These are phyloP conservation scores for Meloidogyne hapla DNA, from an alignment of 1,140 invertebrate genomes.

Conservation along the genomic window DNA sequence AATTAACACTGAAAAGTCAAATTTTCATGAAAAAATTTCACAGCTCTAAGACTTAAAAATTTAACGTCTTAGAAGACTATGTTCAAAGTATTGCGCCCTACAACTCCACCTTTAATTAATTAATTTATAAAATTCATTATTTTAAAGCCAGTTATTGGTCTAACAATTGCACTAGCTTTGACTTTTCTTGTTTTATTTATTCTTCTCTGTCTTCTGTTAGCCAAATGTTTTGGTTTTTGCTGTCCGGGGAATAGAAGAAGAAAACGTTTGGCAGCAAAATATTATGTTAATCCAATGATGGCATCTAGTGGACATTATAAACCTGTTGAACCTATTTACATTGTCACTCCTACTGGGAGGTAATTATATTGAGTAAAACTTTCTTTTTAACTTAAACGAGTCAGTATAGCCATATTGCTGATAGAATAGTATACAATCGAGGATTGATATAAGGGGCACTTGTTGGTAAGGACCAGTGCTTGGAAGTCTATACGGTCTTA, in stretches of 20 bases:
- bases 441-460: too few species aligned
- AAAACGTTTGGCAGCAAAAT: constrained; percentile 18
- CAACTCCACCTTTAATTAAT: too few species aligned
- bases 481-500: too few species aligned
- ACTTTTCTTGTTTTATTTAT: constrained; percentile 27
- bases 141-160: constrained; percentile 34
- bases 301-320: constrained; percentile 32
- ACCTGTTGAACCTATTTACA: constrained; percentile 40
- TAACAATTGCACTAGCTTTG: constrained; percentile 31
- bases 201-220: constrained; percentile 30
- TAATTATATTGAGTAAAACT: not conserved
- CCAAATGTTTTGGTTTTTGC: constrained; percentile 35
- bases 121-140: not conserved
- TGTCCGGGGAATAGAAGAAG: constrained; percentile 1
- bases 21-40: too few species aligned
- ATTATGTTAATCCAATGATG: constrained; percentile 31
- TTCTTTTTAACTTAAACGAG: too few species aligned
- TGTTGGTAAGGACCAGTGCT: too few species aligned
- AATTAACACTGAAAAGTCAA: too few species aligned
- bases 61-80: too few species aligned
- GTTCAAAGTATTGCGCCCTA: too few species aligned
- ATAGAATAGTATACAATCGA: too few species aligned
- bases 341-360: constrained; percentile 34
- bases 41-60: too few species aligned
- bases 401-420: too few species aligned